Base-by-base conservation (phyloP, 1,140 invertebrate species). In the Drosophila malerkotliana region DNA sequence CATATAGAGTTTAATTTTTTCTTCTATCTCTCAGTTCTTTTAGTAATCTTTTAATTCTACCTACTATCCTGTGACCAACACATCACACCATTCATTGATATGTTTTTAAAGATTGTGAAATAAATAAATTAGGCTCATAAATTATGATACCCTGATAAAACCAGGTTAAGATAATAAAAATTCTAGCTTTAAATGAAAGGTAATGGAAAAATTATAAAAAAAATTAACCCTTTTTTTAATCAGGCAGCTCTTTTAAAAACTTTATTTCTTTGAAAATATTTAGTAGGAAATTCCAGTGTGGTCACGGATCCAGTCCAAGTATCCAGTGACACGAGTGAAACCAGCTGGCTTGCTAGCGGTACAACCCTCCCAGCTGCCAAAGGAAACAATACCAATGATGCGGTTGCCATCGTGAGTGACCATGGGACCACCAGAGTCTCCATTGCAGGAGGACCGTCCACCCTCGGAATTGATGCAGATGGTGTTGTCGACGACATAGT, bases 241-340 rank as follows among this genome's bases (percentile, higher is more conserved):
- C 21, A 21, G 2, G 21, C 26, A 7, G 26, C 26, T 7, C 26
- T 62, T 44, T 26, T 3, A 3, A 21, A 21, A 2, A 21, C 2
- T 21, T 21, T 12, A 4, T n/a, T 18, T 8, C 1, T 18, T 58
- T 48, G 1, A 3, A n/a, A 8, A 10, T 9, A 2, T 34, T 63
- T 66, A 74, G 54, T 75, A 76, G 18, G 72, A 21, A 45, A 93
- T 91, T 18, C 93, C 93, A 9, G 93, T 93, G 24, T 92, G 83
- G 26, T 90, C 76, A 21, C 90, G 91, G 59, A 94, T 94, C 93
- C 94, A 94, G 58, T 91, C 63, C 6, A 93, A 67, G 75, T 92
- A 92, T 14, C 73, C 64, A 59, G 92, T 92, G 24, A 93, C 93
- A 14, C 93, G 90, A 0, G 92, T 92, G 66, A 93, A 94, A 0